A percentile compares a stretch with the other conserved stretches of the same genome.
These are phyloP conservation scores for Latheticus oryzae DNA, from an alignment of 2,888 invertebrate genomes.

Conservation along the genomic window DNA sequence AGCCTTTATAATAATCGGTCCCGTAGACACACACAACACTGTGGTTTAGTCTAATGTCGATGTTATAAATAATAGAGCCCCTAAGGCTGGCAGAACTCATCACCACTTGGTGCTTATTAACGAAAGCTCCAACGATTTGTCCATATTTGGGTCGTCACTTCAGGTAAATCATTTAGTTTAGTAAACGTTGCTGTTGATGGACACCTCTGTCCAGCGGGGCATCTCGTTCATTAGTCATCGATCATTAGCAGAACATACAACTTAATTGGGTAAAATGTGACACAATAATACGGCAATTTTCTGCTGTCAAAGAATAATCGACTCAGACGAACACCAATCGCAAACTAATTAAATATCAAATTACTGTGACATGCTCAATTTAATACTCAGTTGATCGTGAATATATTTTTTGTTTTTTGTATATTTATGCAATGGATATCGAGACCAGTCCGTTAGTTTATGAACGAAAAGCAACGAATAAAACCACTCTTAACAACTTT, in stretches of 20 bases:
- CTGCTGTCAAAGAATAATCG: constrained; percentile 32
- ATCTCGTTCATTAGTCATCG: constrained; percentile 52
- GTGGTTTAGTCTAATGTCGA: constrained; percentile 39
- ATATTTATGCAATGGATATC: too few species aligned
- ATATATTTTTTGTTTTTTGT: too few species aligned
- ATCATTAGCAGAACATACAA: constrained; percentile 52
- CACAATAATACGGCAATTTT: constrained; percentile 36
- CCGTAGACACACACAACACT: constrained; percentile 25
- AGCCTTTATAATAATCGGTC: constrained; percentile 23
- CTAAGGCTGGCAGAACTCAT: constrained; percentile 52
- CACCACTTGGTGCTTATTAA: constrained; percentile 51
- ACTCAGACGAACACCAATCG: constrained; percentile 15
- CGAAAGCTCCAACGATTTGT: constrained; percentile 47
- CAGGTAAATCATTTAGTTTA: constrained; percentile 38
- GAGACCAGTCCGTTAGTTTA: too few species aligned
- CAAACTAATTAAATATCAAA: constrained; percentile 32
- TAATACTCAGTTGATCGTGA: too few species aligned
- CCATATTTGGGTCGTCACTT: constrained; percentile 48
- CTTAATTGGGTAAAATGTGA: constrained; percentile 51
- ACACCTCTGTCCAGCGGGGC: constrained; percentile 40
- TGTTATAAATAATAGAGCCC: constrained; percentile 46
- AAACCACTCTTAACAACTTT: too few species aligned
- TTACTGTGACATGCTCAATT: constrained; percentile 32
- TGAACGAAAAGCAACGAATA: too few species aligned
- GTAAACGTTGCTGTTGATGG: constrained; percentile 39